Base-by-base conservation (phyloP, 1,140 invertebrate genomes). In the Muscidifurax raptorellus region DNA sequence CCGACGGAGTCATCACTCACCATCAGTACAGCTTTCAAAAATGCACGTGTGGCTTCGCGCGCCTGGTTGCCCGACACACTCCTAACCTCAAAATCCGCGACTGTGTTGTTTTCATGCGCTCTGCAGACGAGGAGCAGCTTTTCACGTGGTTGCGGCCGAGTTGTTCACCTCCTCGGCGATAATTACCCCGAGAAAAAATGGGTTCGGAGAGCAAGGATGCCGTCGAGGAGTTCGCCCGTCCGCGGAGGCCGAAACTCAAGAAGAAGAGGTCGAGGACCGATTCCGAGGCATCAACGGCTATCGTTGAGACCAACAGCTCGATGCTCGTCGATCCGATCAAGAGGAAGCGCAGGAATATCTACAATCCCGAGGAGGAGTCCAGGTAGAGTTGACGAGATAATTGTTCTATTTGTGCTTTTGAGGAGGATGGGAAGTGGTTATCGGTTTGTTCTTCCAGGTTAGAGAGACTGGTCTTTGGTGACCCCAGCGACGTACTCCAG, bases 391-490 rank as follows among this genome's bases (percentile, higher is more conserved):
- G 7, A n/a, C 0, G 9, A 9, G 36, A 69, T 36, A 76, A 12
- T 13, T 75, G 7, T 27, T 9, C n/a, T 28, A 15, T 27, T 69
- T 69, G 18, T 27, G 22, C n/a, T 66, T 25, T 66, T 66, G n/a
- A 5, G 9, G 64, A 69, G 28, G 15, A 28, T 27, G 0, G 2
- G 0, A 69, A 30, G 25, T 69, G 52, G n/a, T n/a, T 59, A 69
- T 79, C 66, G 36, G 59, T 84, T 83, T 28, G 40, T 86, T 78
- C 86, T 15, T 32, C 7, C 13, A 92, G 91, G 52, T 89, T 92
- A 76, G 89, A 91, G 83, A 88, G 71, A 52, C 66, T 90, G 15
- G 87, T 91, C 15, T 91, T 92, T 83, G 90, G 90, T 28, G 87
- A 90, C 86, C 40, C 90, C 3, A 88, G 72, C 12, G 87, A 89